A percentile compares a stretch with the other conserved stretches of the same genome.
phyloP scores from a whole-genome alignment of 2,888 invertebrate genomes.

The Heliconius aoede region DNA sequence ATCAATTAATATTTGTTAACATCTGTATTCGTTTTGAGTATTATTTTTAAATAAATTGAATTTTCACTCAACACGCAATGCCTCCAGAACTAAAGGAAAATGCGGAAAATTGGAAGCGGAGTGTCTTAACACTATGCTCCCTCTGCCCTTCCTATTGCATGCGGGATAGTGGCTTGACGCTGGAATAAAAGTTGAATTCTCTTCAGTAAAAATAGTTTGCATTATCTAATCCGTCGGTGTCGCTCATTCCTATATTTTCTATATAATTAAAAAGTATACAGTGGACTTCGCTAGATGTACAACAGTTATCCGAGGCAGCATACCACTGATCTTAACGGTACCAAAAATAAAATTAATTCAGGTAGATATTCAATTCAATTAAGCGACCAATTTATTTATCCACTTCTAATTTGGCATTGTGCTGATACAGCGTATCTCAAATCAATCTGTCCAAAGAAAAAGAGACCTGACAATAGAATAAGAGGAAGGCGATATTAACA shows the following conservation, averaged over 20 bases:
- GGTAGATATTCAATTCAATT: constrained; percentile 70
- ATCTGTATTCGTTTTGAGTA: too few relatives aligned
- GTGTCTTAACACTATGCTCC: not conserved
- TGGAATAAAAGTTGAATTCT: not conserved
- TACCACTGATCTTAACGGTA: constrained; percentile 69
- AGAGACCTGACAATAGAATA: constrained; percentile 73
- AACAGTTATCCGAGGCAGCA: constrained; percentile 49
- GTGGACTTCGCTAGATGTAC: constrained; percentile 4
- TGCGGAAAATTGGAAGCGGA: not conserved
- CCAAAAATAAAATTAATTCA: constrained; percentile 74
- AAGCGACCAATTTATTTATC: constrained; percentile 71
- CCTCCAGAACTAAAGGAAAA: too few relatives aligned
- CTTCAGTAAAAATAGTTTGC: not conserved
- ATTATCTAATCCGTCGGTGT: not conserved
- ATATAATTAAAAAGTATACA: not conserved
- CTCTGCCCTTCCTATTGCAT: not conserved
- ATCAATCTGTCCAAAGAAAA: constrained; percentile 75
- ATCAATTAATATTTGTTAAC: not conserved
- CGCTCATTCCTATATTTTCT: not conserved
- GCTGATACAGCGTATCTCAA: constrained; percentile 68
- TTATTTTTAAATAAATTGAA: too few relatives aligned
- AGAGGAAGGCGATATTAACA: constrained; percentile 71
- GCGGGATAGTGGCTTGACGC: not conserved
- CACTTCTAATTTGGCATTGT: constrained; percentile 75
- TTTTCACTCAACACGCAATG: too few relatives aligned